Evolutionary conservation across 2,888 invertebrate species (phyloP).

Genomic region (Epicampocera succincta): DNA sequence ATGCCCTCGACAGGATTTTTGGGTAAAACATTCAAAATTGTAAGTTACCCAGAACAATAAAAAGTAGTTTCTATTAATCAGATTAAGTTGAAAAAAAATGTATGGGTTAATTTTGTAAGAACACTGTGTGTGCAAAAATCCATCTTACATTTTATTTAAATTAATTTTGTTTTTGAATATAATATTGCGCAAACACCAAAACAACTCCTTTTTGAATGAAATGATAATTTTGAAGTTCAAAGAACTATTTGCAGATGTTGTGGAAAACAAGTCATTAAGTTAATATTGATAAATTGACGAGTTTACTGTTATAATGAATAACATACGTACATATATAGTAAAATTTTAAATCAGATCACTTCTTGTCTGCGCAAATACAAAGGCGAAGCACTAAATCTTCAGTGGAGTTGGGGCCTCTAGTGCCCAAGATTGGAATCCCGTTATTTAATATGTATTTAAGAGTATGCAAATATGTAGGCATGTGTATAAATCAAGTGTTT

Average conservation of each 20-base stretch:
- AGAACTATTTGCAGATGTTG: slow-evolving; percentile 49
- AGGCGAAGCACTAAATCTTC: too few relatives aligned
- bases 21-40: slow-evolving; percentile 7
- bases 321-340: background rate
- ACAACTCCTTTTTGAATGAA: slow-evolving; percentile 15
- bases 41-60: too few relatives aligned
- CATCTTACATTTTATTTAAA: too few relatives aligned
- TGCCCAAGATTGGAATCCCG: too few relatives aligned
- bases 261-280: background rate
- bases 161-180: slow-evolving; percentile 7
- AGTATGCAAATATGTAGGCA: too few relatives aligned
- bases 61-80: background rate
- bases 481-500: too few relatives aligned
- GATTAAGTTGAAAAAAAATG: slow-evolving; percentile 34
- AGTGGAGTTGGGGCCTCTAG: too few relatives aligned
- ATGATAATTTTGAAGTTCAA: background rate
- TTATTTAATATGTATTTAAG: too few relatives aligned
- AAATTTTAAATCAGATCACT: too few relatives aligned
- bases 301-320: background rate
- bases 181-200: slow-evolving; percentile 47
- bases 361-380: too few relatives aligned
- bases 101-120: slow-evolving; percentile 52
- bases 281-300: background rate
- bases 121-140: slow-evolving; percentile 20
- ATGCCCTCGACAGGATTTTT: slow-evolving; percentile 48